Conservation (phyloP, 2,888 invertebrate species). For the Leucoma salicis region DNA sequence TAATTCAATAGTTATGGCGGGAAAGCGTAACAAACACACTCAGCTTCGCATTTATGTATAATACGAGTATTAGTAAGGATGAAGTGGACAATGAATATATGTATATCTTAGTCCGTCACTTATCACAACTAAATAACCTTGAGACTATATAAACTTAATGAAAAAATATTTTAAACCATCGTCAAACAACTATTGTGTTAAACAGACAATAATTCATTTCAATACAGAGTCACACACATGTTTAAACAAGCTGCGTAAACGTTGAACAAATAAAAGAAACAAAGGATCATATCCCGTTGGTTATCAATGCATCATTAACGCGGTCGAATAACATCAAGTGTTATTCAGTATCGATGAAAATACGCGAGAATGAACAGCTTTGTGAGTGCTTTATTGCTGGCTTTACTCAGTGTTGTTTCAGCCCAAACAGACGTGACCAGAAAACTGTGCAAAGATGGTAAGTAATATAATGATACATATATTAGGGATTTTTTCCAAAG, state of each 20-base stretch:
- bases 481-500: not conserved
- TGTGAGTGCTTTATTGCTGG: slow-evolving; percentile 19
- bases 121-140: too few species aligned
- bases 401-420: slow-evolving; percentile 17
- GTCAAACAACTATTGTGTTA: not conserved
- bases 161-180: not conserved
- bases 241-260: slow-evolving; percentile 6
- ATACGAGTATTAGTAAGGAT: too few species aligned
- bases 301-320: slow-evolving; percentile 23
- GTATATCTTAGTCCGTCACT: too few species aligned
- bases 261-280: slow-evolving; percentile 24
- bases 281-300: slow-evolving; percentile 26
- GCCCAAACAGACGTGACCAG: slow-evolving; percentile 43
- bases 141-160: not conserved
- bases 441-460: slow-evolving; percentile 57
- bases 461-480: slow-evolving; percentile 31
- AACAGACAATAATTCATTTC: not conserved
- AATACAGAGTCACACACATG: not conserved
- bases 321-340: slow-evolving; percentile 16
- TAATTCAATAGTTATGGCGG: too few species aligned
- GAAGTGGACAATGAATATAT: too few species aligned
- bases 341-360: slow-evolving; percentile 10
- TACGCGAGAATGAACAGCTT: slow-evolving; percentile 14
- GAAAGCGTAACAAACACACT: too few species aligned
- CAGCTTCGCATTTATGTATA: too few species aligned